Percentiles rank a stretch among this genome's conserved stretches.
Conservation (phyloP, 23 tunicate species). For the Styela clava region DNA sequence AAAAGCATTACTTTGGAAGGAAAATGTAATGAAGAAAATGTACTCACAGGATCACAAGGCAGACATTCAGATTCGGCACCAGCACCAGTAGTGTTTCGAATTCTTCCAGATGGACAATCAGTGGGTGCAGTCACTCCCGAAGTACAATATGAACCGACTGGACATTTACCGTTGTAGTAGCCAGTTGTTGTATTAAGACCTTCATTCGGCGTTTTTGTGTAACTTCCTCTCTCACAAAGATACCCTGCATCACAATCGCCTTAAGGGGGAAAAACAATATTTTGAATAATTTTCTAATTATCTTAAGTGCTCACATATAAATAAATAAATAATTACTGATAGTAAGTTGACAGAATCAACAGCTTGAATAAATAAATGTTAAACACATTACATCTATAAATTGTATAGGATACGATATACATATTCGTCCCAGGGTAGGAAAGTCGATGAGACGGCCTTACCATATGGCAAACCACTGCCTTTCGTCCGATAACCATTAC, state of each 20-base stretch:
- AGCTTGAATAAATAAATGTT: too few relatives aligned
- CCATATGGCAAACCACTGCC: too few relatives aligned
- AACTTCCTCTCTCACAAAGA: slow-evolving; percentile 61
- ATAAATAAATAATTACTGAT: too few relatives aligned
- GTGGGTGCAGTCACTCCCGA: slow-evolving; percentile 37
- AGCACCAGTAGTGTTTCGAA: slow-evolving; percentile 77
- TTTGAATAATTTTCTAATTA: too few relatives aligned
- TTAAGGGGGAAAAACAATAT: slow-evolving; percentile 1
- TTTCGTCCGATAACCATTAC: too few relatives aligned
- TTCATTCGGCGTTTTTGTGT: slow-evolving; percentile 50
- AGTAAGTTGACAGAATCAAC: not conserved
- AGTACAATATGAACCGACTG: slow-evolving; percentile 79
- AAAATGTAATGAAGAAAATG: too few relatives aligned
- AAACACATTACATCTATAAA: too few relatives aligned
- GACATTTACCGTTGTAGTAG: slow-evolving; percentile 86
- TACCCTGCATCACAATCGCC: slow-evolving; percentile 84
- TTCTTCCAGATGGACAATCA: slow-evolving; percentile 69
- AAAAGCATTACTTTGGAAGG: too few relatives aligned
- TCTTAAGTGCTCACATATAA: too few relatives aligned
- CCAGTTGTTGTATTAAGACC: slow-evolving; percentile 20
- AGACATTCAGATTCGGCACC: slow-evolving; percentile 45
- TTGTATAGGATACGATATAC: too few relatives aligned
- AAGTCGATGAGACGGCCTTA: too few relatives aligned
- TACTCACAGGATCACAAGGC: slow-evolving; percentile 65
- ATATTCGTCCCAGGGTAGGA: too few relatives aligned